A percentile compares a stretch with the other conserved stretches of the same genome.
Conservation (phyloP, 2,888 invertebrate genomes). For the Ceratothoa steindachneri region DNA sequence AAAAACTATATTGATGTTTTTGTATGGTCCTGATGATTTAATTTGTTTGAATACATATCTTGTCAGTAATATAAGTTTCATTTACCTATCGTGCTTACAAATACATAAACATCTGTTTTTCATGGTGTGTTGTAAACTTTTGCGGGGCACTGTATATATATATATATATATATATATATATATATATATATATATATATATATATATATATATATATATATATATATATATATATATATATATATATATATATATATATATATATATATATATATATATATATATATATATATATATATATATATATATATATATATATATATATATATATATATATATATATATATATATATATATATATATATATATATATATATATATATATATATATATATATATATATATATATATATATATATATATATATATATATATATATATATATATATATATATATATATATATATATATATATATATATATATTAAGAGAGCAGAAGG, state of each 20-base stretch:
- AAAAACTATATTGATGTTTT: too few relatives aligned
- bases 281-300: constrained; percentile 14
- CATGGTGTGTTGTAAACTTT: too few relatives aligned
- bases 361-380: constrained; percentile 20
- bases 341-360: constrained; percentile 14
- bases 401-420: too few relatives aligned
- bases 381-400: constrained; percentile 9
- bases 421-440: too few relatives aligned
- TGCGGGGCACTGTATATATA: too few relatives aligned
- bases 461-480: not conserved
- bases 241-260: constrained; percentile 23
- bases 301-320: constrained; percentile 9
- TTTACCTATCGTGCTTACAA: too few relatives aligned
- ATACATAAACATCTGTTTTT: too few relatives aligned
- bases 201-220: constrained; percentile 20
- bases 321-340: constrained; percentile 3
- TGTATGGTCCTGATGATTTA: too few relatives aligned
- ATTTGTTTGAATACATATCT: too few relatives aligned
- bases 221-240: constrained; percentile 22
- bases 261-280: constrained; percentile 23
- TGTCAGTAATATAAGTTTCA: too few relatives aligned
- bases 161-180: constrained; percentile 27
- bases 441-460: too few relatives aligned
- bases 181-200: constrained; percentile 24
- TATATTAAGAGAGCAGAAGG: too few relatives aligned